Percentiles rank a stretch among this genome's conserved stretches.
Evolutionary conservation across 2,113 vertebrate species (phyloP).

Genomic region (Equus quagga): DNA sequence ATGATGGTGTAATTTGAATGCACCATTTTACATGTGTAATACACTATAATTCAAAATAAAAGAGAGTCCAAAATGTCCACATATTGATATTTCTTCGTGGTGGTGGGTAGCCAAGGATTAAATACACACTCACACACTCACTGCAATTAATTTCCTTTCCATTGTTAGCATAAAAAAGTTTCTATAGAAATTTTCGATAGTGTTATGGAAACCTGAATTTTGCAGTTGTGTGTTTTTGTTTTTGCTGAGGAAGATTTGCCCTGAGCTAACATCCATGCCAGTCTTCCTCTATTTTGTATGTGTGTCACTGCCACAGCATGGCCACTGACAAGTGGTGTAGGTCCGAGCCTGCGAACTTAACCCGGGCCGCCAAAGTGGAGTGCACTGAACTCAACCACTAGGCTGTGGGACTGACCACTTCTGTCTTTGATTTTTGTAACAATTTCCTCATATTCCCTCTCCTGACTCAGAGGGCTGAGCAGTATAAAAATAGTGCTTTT

Average conservation of each 20-base stretch:
- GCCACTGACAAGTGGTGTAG: no score
- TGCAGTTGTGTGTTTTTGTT: not conserved
- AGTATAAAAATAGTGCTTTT: not conserved
- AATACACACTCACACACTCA: not conserved
- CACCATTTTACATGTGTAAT: not conserved
- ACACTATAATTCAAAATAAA: not conserved
- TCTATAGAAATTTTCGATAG: not conserved
- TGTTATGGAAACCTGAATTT: not conserved
- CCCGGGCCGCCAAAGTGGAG: no score
- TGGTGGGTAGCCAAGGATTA: not conserved
- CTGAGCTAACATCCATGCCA: no score
- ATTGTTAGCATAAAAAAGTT: not conserved
- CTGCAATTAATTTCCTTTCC: not conserved
- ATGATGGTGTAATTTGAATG: not conserved
- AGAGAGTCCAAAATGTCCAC: not conserved
- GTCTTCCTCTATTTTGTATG: no score
- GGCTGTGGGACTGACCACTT: no score
- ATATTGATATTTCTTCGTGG: not conserved
- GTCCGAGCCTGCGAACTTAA: no score
- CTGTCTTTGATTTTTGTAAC: constrained; percentile 6
- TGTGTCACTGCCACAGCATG: no score
- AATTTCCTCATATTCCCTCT: not conserved
- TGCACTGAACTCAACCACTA: no score
- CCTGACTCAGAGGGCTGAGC: not conserved
- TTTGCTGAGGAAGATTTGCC: not conserved